Percentiles rank a stretch among this genome's conserved stretches.
These are phyloP conservation scores for Muscicapa striata DNA, from an alignment of 2,797 vertebrate species.

Conservation along the genomic window DNA sequence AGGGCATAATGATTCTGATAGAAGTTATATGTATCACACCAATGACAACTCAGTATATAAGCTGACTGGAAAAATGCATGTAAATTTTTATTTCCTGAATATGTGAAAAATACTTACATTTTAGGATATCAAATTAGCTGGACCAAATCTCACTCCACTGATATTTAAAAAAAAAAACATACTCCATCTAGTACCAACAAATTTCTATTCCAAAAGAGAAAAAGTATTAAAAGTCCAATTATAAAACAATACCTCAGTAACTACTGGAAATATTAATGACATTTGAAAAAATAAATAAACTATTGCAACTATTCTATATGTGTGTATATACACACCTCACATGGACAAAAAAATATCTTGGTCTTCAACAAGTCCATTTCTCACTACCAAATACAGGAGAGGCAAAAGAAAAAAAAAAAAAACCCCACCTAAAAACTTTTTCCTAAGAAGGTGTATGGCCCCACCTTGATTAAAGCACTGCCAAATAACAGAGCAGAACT, in stretches of 20 bases:
- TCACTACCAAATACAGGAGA: neutral
- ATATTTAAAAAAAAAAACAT: neutral
- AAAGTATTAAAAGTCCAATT: neutral
- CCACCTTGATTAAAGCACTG: neutral
- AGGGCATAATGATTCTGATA: neutral
- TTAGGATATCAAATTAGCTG: neutral
- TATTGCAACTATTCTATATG: neutral
- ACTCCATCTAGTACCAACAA: neutral
- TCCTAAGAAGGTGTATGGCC: neutral
- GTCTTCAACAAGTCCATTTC: neutral
- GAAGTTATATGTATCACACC: neutral
- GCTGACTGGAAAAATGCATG: neutral
- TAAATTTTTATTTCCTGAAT: neutral
- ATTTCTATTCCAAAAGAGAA: neutral
- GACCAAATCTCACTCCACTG: neutral
- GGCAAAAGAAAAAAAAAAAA: no score
- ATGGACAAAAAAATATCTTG: neutral
- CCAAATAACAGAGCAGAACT: neutral
- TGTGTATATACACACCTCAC: neutral
- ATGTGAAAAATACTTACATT: neutral
- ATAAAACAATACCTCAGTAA: neutral
- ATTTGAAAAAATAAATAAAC: neutral
- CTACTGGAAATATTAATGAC: neutral
- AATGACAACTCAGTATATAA: neutral
- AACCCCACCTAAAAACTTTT: no score